Evolutionary conservation across 2,888 invertebrate species (phyloP).

Genomic region (Meiosimyza platycephala): DNA sequence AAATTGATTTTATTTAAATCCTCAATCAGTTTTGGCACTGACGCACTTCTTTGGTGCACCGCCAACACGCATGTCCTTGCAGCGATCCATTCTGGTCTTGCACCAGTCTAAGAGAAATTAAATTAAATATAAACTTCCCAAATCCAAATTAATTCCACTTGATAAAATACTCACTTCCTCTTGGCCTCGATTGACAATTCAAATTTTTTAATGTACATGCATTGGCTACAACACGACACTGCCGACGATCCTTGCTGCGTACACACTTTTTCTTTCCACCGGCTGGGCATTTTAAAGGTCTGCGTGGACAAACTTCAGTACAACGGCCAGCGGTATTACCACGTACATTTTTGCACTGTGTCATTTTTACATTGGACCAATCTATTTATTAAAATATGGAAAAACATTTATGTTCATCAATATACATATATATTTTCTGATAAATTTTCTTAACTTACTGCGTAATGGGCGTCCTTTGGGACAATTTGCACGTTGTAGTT

Average conservation of each 20-base stretch:
- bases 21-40: neutral
- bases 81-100: neutral
- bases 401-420: neutral
- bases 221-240: conserved; percentile 33
- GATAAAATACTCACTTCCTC: neutral
- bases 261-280: conserved; percentile 21
- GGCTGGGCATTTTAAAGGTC: conserved; percentile 14
- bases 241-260: conserved; percentile 17
- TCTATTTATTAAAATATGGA: neutral
- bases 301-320: neutral
- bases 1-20: too few species aligned
- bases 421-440: neutral
- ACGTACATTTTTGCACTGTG: conserved; percentile 3
- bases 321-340: neutral
- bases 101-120: conserved; percentile 11
- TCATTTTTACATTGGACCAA: conserved; percentile 1
- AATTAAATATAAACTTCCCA: neutral
- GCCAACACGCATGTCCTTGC: conserved; percentile 18
- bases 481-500: conserved; percentile 11
- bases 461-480: neutral
- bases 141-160: too few species aligned
- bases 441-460: too few species aligned
- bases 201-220: conserved; percentile 27
- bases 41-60: neutral
- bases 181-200: conserved; percentile 29